phyloP scores from a whole-genome alignment of 2,113 vertebrate genomes.

The Oreochromis tanganicae region DNA sequence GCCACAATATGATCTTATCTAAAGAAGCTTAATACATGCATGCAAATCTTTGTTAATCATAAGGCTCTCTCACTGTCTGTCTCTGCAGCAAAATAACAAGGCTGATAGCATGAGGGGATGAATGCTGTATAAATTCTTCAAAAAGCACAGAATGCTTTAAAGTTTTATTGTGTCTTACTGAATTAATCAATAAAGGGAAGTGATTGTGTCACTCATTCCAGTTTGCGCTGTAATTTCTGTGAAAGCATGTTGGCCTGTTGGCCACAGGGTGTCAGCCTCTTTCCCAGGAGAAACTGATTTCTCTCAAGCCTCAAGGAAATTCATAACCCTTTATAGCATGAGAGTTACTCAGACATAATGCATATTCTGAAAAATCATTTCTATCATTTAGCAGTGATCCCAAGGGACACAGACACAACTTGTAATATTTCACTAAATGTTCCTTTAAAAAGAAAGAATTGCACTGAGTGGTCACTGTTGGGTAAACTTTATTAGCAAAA shows the following conservation, averaged over 20 bases:
- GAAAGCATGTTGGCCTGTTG: background rate
- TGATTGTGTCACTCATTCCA: background rate
- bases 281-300: background rate
- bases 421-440: background rate
- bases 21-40: background rate
- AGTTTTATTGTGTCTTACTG: conserved; percentile 45
- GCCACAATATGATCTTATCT: background rate
- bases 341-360: background rate
- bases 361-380: background rate
- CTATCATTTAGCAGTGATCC: background rate
- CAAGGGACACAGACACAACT: background rate
- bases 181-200: conserved; percentile 57
- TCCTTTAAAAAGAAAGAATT: background rate
- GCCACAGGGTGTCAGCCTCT: conserved; percentile 10
- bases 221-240: background rate
- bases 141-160: conserved; percentile 13
- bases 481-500: background rate
- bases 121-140: conserved; percentile 34
- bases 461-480: background rate
- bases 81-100: conserved; percentile 41
- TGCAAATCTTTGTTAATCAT: background rate
- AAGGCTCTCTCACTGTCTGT: background rate
- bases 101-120: background rate
- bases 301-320: background rate
- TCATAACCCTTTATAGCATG: background rate